Conservation (phyloP, 1,140 invertebrate species). For the Daktulosphaira vitifoliae region DNA sequence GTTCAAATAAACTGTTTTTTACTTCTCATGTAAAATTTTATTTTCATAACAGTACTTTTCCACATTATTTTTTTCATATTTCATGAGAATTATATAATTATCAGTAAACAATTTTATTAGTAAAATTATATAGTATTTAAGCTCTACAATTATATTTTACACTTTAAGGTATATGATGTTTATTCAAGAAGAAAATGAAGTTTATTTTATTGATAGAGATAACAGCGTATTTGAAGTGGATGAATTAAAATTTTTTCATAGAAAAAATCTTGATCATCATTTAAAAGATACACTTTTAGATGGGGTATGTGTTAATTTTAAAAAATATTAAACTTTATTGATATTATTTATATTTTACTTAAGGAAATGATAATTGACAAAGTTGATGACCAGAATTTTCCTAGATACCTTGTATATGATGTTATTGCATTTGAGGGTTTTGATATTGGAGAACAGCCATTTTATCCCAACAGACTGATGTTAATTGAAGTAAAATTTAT, state of each 20-base stretch:
- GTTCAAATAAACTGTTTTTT: no score
- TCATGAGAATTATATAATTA: no score
- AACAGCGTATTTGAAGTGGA: constrained; percentile 85
- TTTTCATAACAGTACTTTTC: no score
- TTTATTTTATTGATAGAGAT: constrained; percentile 93
- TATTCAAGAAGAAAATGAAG: constrained; percentile 70
- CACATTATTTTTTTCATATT: no score
- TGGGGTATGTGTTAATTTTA: constrained; percentile 56
- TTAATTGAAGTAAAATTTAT: constrained; percentile 56
- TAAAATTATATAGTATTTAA: no score
- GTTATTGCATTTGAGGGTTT: constrained; percentile 74
- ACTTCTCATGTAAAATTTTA: no score
- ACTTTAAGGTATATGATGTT: constrained; percentile 86
- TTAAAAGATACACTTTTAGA: constrained; percentile 82
- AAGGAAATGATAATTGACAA: constrained; percentile 93
- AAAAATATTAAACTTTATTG: background rate
- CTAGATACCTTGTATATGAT: constrained; percentile 92
- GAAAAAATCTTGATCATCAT: constrained; percentile 61
- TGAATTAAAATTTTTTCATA: constrained; percentile 67
- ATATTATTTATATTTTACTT: constrained; percentile 37
- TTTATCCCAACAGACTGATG: constrained; percentile 64
- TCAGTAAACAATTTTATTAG: no score
- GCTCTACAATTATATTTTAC: no score
- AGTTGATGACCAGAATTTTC: constrained; percentile 57
- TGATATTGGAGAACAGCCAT: constrained; percentile 66